Evolutionary conservation across 1,140 invertebrate genomes (phyloP).

Genomic region (Bombus waltoni): DNA sequence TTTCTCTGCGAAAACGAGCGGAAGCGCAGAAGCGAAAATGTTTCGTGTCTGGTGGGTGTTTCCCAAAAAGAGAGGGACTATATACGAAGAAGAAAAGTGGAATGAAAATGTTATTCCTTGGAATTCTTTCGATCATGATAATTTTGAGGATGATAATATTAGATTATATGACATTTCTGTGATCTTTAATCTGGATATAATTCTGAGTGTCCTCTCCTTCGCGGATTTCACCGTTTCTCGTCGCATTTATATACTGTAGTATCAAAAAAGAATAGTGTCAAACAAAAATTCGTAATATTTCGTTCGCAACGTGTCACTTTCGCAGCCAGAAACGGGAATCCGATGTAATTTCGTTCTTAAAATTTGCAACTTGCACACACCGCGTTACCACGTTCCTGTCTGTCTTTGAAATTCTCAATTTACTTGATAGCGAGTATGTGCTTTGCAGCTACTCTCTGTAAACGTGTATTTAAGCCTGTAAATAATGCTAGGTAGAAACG

Average conservation of each 20-base stretch:
- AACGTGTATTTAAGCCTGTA: not conserved
- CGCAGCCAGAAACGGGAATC: not conserved
- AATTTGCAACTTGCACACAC: not conserved
- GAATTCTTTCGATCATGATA: too few species aligned
- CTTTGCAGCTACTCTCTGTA: not conserved
- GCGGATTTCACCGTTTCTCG: too few species aligned
- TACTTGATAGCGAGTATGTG: not conserved
- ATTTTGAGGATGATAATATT: too few species aligned
- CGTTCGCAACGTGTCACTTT: too few species aligned
- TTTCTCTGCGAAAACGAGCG: too few species aligned
- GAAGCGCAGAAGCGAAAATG: too few species aligned
- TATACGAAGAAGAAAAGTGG: too few species aligned
- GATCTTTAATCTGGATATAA: too few species aligned
- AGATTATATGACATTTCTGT: too few species aligned
- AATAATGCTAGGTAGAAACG: not conserved
- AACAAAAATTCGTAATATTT: not conserved
- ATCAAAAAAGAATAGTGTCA: not conserved
- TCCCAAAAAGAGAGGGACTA: fast-evolving
- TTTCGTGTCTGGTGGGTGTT: too few species aligned
- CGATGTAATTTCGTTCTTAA: not conserved
- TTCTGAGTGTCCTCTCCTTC: too few species aligned
- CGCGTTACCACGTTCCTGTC: not conserved
- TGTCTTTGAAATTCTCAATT: not conserved
- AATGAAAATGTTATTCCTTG: not conserved
- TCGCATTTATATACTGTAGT: not conserved